Evolutionary conservation across 2,888 invertebrate genomes (phyloP), one percentile per base, ranked within the genome.

Genomic region (Callyntrura guangdongensis): DNA sequence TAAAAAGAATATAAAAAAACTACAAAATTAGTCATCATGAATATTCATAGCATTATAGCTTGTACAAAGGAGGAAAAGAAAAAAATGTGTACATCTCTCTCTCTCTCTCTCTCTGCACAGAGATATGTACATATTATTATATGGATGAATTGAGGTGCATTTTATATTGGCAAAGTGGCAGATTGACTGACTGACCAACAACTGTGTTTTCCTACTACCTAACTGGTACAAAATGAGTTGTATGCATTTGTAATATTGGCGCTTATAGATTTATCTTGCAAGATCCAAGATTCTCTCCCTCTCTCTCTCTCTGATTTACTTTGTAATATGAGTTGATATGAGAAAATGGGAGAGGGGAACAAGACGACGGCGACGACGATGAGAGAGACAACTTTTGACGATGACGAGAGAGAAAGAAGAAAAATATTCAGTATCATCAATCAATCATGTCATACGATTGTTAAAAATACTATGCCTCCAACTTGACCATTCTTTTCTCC

Each of bases 1-100:
- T 4, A 36, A 36, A 36, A 36, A 36, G 36, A 36, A 36, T 22
- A 64, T 22, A 47, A 53, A 74, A 53, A 53, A 14, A n/a, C 56
- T 79, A 56, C 79, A 79, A 59, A 79, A 56, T 79, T 79, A 79
- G 17, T 79, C 22, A 79, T 91, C 87, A 91, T 91, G 91, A 91
- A 91, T 91, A 91, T 91, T 91, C 89, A 91, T 89, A 79, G 83
- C 89, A 69, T 85, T 81, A 25, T 36, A 36, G 64, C 25, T 36
- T 36, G 6, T 6, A 36, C 36, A 36, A 36, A 36, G 36, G 36
- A 36, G 36, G 6, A 36, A 36, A 4, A 6, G 36, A 36, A 36
- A 36, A 36, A 36, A 36, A 36, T 6, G 2, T 36, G 36, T 36
- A 6, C 36, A 4, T 36, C 6, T 36, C 6, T 36, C n/a, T n/a